These are phyloP conservation scores for Tenualosa thibaudeaui DNA, from an alignment of 2,797 vertebrate species.

Conservation along the genomic window DNA sequence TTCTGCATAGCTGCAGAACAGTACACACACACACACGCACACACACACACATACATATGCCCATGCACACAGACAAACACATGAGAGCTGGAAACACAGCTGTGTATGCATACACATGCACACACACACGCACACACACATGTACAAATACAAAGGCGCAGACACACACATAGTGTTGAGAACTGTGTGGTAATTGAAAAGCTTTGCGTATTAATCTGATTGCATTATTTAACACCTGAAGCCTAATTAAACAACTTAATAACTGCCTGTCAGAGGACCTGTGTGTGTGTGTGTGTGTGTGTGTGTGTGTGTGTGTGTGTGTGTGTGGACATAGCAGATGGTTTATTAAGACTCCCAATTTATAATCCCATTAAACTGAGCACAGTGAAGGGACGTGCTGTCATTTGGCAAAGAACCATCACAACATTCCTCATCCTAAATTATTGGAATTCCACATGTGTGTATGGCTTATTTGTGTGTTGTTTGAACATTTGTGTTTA, in stretches of 20 bases:
- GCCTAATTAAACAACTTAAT: conserved; percentile 48
- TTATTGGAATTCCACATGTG: conserved; percentile 49
- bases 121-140: neutral
- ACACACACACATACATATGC: neutral
- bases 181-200: conserved; percentile 21
- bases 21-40: neutral
- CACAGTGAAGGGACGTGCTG: conserved; percentile 66
- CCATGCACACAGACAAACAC: neutral
- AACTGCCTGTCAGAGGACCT: conserved; percentile 25
- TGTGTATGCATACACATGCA: neutral
- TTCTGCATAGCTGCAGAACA: conserved; percentile 76
- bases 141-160: neutral
- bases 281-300: conserved; percentile 21
- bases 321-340: conserved; percentile 66
- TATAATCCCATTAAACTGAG: conserved; percentile 71
- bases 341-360: conserved; percentile 74
- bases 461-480: conserved; percentile 17
- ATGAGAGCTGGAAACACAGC: too few relatives aligned
- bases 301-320: conserved; percentile 57
- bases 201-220: conserved; percentile 29
- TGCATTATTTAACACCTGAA: conserved; percentile 50
- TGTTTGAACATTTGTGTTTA: neutral
- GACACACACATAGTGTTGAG: neutral
- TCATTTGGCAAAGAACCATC: conserved; percentile 64
- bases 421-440: conserved; percentile 59